Base-by-base conservation (phyloP, 2,113 vertebrate genomes). In the Acinonyx jubatus region DNA sequence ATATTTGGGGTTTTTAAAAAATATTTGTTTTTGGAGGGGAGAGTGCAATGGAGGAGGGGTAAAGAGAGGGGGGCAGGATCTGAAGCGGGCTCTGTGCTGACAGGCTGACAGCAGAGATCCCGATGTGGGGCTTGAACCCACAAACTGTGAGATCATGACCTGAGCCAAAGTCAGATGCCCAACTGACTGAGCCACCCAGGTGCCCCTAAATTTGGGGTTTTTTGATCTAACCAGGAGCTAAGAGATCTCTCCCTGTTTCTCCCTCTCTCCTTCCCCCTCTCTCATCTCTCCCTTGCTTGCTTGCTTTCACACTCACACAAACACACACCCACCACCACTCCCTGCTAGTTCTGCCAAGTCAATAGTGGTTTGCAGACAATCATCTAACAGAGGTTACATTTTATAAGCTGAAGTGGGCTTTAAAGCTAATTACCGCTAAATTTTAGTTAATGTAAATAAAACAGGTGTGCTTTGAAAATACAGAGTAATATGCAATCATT, bases 391-490 rank as follows among this genome's bases (percentile, higher is more conserved):
- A 81, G 11, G 36, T 78, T 68, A 88, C 25, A 74, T 94, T 86
- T 88, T 76, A 85, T 52, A 93, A 96, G 78, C 18, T n/a, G 57
- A 97, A 89, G 23, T 94, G 48, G 50, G 66, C 83, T 84, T 87
- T 81, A 84, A 93, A 91, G 68, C 52, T 73, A 73, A 93, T 76
- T 94, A 65, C 94, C 63, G 87, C 66, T 63, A 89, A 50, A 79
- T 92, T 96, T 97, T 92, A 91, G 91, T 68, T 57, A 95, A 65
- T 55, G 33, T 80, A 87, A 71, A 57, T 87, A 83, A 97, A 82
- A 91, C 5, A 69, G 16, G 19, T 91, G 3, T 93, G 14, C 38
- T 97, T 96, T 91, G 65, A 81, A 95, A 92, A 86, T 92, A 45
- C n/a, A 55, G 13, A 66, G 27, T 80, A 84, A 92, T 92, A 74